Base-by-base conservation (phyloP, 2,797 vertebrate species). In the Pterois miles region DNA sequence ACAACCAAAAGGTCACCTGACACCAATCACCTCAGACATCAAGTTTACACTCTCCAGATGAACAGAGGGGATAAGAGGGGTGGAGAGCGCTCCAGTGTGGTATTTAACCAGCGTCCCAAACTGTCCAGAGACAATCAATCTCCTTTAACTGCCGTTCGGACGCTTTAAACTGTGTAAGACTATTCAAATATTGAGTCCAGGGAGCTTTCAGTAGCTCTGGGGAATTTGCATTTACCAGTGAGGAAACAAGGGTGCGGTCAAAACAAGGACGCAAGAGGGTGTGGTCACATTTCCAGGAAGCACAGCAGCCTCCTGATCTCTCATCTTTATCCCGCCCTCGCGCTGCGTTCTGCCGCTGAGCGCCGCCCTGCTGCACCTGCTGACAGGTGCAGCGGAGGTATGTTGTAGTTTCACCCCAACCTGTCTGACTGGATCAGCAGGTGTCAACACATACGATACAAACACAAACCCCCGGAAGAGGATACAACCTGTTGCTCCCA, bases 381-480 rank as follows among this genome's bases (percentile, higher is more conserved):
- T 27, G 80, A 80, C 89, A 91, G 85, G 86, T 92, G 86, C 43
- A 74, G 27, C 6, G 5, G 20, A 83, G 53, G 76, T 83, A 87
- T 89, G 90, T 82, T n/a, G 70, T 68, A 91, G 95, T 96, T 95
- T 96, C 95, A 92, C 59, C 82, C 90, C 13, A 90, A 95, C 95
- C 93, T 79, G 95, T 92, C 87, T 3, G 60, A 95, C 95, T 22
- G 84, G 94, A 86, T 86, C 67, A 22, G 48, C 81, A 82, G 64
- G 59, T 58, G 70, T 43, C 16, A 62, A 66, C 6, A 27, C 52
- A 43, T 13, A 63, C 16, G n/a, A 34, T 56, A 31, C 57, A 53
- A 31, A 20, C 52, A 58, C 33, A 71, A 46, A 70, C 48, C 64
- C 27, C 34, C 1, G 8, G 10, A 56, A 7, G 3, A 69, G 33